phyloP scores from a whole-genome alignment of 2,113 vertebrate species.

The Gymnocephalus cernua region DNA sequence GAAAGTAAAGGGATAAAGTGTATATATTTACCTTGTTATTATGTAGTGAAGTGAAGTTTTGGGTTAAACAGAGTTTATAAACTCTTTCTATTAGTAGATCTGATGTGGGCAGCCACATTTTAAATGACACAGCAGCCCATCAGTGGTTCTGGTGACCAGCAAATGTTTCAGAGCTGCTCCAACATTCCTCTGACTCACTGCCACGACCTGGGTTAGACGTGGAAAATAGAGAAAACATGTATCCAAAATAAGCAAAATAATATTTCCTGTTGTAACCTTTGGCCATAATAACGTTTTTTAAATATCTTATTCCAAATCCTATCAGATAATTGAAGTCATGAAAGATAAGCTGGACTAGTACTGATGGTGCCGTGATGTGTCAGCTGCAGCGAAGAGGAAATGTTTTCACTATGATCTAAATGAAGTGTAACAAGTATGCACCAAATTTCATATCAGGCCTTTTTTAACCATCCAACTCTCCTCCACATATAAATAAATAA shows the following conservation, averaged over 20 bases:
- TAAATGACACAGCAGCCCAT: slow-evolving; percentile 42
- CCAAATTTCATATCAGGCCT: slow-evolving; percentile 12
- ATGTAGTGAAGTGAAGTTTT: not conserved
- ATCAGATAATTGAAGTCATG: slow-evolving; percentile 3
- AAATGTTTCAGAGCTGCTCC: slow-evolving; percentile 40
- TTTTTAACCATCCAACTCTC: not conserved
- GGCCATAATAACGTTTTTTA: not conserved
- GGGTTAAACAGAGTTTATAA: not conserved
- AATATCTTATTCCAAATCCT: not conserved
- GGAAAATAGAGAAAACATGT: slow-evolving; percentile 29
- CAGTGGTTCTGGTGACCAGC: slow-evolving; percentile 46
- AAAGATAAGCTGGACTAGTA: slow-evolving; percentile 4
- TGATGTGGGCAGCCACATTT: slow-evolving; percentile 24
- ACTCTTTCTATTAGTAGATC: slow-evolving; percentile 29
- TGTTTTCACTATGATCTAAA: slow-evolving; percentile 21
- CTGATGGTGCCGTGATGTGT: slow-evolving; percentile 33
- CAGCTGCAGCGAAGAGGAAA: not conserved
- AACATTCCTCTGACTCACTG: slow-evolving; percentile 51
- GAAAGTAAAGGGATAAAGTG: not conserved
- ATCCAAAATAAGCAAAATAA: slow-evolving; percentile 47
- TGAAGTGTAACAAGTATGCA: slow-evolving; percentile 23
- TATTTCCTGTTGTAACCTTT: slow-evolving; percentile 17
- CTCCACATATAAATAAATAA: not conserved
- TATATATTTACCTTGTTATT: not conserved
- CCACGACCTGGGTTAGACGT: slow-evolving; percentile 16